These are phyloP conservation scores for Lasaia peninsularis DNA, from an alignment of 1,140 invertebrate genomes.

Conservation along the genomic window DNA sequence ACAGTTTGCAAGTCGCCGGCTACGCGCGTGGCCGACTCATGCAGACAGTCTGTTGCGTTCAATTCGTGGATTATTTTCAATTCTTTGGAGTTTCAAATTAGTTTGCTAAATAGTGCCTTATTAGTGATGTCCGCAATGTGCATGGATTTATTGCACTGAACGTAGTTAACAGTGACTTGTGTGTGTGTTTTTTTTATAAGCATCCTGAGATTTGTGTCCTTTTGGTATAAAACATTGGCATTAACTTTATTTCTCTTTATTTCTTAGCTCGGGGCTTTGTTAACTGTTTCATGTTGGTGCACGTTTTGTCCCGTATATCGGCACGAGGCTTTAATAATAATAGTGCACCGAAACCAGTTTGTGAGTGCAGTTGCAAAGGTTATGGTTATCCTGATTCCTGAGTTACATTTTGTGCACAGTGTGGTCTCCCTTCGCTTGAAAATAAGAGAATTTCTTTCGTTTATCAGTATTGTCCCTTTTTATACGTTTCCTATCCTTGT, in stretches of 20 bases:
- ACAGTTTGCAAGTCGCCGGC: slow-evolving; percentile 75
- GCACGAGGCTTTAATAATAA: slow-evolving; percentile 76
- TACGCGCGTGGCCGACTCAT: slow-evolving; percentile 56
- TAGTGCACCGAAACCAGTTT: slow-evolving; percentile 74
- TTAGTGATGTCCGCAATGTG: slow-evolving; percentile 69
- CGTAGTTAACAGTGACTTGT: slow-evolving; percentile 36
- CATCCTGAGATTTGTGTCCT: slow-evolving; percentile 66
- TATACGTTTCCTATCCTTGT: background rate
- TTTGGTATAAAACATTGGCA: slow-evolving; percentile 65
- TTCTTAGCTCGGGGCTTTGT: slow-evolving; percentile 50
- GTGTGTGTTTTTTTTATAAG: slow-evolving; percentile 51
- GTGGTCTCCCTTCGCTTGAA: slow-evolving; percentile 56
- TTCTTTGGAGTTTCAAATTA: slow-evolving; percentile 41
- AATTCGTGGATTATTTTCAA: slow-evolving; percentile 61
- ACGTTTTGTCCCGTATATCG: slow-evolving; percentile 65
- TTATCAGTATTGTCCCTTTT: background rate
- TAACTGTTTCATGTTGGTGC: slow-evolving; percentile 51
- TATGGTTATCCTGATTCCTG: slow-evolving; percentile 69
- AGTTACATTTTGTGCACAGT: slow-evolving; percentile 46
- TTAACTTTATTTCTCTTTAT: slow-evolving; percentile 36
- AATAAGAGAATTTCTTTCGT: slow-evolving; percentile 37
- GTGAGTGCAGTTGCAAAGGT: slow-evolving; percentile 63
- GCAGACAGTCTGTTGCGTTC: slow-evolving; percentile 65
- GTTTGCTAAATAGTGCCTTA: slow-evolving; percentile 64
- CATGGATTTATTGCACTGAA: slow-evolving; percentile 51